A percentile compares a stretch with the other conserved stretches of the same genome.
Evolutionary conservation across 2,113 vertebrate genomes (phyloP).

Genomic region (Ceyx margarethae): DNA sequence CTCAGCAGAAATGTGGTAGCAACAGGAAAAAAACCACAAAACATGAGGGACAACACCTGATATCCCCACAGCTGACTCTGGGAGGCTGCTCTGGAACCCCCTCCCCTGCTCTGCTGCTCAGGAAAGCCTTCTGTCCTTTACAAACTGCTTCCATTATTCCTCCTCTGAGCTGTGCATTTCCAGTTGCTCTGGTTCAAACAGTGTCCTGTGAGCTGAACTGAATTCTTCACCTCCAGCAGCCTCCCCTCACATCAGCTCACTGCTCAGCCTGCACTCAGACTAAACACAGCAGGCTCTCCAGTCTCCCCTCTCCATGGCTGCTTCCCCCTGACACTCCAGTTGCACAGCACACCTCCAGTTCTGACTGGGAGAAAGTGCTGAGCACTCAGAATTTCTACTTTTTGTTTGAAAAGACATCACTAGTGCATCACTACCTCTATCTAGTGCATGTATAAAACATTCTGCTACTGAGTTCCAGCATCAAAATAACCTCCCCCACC

Average conservation of each 20-base stretch:
- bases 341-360: neutral
- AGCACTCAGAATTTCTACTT: neutral
- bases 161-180: neutral
- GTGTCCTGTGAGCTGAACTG: neutral
- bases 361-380: neutral
- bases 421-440: neutral
- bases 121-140: neutral
- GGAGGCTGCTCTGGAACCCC: neutral
- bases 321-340: neutral
- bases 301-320: neutral
- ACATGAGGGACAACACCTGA: neutral
- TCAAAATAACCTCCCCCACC: neutral
- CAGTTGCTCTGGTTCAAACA: neutral
- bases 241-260: accelerated
- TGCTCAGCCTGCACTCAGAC: neutral
- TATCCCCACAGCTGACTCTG: neutral
- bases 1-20: neutral
- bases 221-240: neutral
- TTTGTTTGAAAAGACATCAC: neutral
- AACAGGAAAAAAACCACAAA: neutral
- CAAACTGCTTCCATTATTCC: neutral
- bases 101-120: neutral
- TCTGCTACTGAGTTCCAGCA: neutral
- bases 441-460: neutral
- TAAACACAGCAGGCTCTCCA: neutral